These are phyloP conservation scores for Hydractinia echinata DNA, from an alignment of 30 jellyfish, hydroid and myxozoan species.

Conservation along the genomic window DNA sequence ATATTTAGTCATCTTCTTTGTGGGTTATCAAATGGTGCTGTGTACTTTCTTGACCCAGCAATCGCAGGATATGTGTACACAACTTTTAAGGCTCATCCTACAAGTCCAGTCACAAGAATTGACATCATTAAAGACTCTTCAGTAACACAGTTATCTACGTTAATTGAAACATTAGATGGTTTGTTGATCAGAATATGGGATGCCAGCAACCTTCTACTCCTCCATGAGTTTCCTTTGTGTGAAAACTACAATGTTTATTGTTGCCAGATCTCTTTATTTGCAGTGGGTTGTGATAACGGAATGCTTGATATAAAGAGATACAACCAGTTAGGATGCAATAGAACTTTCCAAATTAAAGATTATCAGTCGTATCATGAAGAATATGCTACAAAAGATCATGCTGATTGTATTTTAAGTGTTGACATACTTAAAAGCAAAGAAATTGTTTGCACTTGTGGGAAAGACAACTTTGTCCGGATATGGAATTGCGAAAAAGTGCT, in stretches of 20 bases:
- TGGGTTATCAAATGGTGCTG: constrained; percentile 74
- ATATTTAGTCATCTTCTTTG: constrained; percentile 48
- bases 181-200: not conserved
- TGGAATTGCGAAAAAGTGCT: constrained; percentile 7
- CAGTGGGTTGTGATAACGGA: constrained; percentile 5
- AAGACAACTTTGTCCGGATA: constrained; percentile 11
- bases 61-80: not conserved
- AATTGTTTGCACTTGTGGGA: constrained; percentile 17
- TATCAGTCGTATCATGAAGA: not conserved
- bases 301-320: not conserved
- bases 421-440: not conserved
- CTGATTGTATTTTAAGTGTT: constrained; percentile 7
- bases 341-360: not conserved
- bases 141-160: constrained; percentile 1
- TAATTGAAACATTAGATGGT: constrained; percentile 9
- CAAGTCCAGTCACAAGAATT: constrained; percentile 7
- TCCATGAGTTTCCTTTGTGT: not conserved
- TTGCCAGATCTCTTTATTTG: not conserved
- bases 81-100: constrained; percentile 24
- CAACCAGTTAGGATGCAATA: not conserved
- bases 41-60: constrained; percentile 45
- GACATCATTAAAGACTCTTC: not conserved
- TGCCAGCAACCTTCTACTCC: not conserved
- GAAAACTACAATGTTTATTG: not conserved
- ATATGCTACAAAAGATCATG: not conserved